Evolutionary conservation across 1,140 invertebrate species (phyloP).

Genomic region (Campoletis sonorensis): DNA sequence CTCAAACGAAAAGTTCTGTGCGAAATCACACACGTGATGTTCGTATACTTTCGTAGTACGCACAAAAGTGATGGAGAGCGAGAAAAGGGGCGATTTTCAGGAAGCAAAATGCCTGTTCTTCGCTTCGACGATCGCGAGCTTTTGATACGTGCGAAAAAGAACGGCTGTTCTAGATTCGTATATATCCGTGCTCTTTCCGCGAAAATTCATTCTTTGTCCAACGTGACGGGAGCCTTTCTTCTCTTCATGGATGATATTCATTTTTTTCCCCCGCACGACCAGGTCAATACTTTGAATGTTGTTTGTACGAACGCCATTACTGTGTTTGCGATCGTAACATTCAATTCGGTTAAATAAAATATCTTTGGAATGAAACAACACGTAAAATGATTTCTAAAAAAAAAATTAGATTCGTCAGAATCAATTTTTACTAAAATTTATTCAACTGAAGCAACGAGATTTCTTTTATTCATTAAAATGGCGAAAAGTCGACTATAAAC

Average conservation of each 20-base stretch:
- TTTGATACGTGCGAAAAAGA: slow-evolving; percentile 51
- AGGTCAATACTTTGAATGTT: slow-evolving; percentile 7
- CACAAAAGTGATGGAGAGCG: slow-evolving; percentile 25
- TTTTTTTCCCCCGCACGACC: not conserved
- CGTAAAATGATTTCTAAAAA: too few relatives aligned
- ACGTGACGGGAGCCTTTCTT: slow-evolving; percentile 22
- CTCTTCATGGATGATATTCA: not conserved
- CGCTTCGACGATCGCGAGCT: slow-evolving; percentile 28
- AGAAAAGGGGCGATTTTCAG: slow-evolving; percentile 35
- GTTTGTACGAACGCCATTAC: not conserved
- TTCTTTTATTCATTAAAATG: too few relatives aligned
- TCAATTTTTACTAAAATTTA: too few relatives aligned
- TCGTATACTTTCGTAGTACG: not conserved
- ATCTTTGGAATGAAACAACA: too few relatives aligned
- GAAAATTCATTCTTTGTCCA: slow-evolving; percentile 40
- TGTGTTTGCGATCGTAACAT: not conserved
- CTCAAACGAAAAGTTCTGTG: slow-evolving; percentile 1
- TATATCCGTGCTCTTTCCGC: slow-evolving; percentile 37
- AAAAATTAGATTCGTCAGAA: too few relatives aligned
- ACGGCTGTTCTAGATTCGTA: slow-evolving; percentile 38
- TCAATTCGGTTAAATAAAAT: too few relatives aligned
- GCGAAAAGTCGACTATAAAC: too few relatives aligned
- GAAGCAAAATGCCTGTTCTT: slow-evolving; percentile 15
- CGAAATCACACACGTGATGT: slow-evolving; percentile 48
- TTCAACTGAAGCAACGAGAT: too few relatives aligned